Conservation (phyloP, 2,888 invertebrate species). For the Volucella inflata region DNA sequence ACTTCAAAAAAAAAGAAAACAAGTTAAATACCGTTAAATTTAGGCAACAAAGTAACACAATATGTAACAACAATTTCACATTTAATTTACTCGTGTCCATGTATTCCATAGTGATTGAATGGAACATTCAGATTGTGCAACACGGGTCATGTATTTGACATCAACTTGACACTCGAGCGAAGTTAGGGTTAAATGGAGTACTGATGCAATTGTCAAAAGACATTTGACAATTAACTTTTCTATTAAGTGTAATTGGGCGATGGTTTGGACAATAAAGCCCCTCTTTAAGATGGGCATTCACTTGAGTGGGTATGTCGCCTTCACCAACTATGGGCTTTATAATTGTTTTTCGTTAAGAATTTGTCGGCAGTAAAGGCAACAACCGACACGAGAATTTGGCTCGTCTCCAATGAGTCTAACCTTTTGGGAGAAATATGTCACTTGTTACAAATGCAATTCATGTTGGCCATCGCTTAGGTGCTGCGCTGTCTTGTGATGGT, state of each 20-base stretch:
- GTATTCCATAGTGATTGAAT: slow-evolving; percentile 24
- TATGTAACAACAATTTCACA: slow-evolving; percentile 1
- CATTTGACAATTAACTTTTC: slow-evolving; percentile 51
- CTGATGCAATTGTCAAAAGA: slow-evolving; percentile 40
- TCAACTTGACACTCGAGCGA: slow-evolving; percentile 23
- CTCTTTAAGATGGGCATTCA: slow-evolving; percentile 48
- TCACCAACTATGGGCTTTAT: slow-evolving; percentile 29
- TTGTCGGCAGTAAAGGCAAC: slow-evolving; percentile 29
- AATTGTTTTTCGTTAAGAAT: slow-evolving; percentile 65
- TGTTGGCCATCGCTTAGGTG: slow-evolving; percentile 29
- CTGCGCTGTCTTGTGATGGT: not conserved
- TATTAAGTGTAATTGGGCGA: slow-evolving; percentile 50
- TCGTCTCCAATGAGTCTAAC: slow-evolving; percentile 54
- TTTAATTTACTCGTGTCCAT: not conserved
- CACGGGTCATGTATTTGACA: slow-evolving; percentile 6
- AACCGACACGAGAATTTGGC: slow-evolving; percentile 44
- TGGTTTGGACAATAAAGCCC: slow-evolving; percentile 44
- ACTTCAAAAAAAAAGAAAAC: not conserved
- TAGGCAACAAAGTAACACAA: too few relatives aligned
- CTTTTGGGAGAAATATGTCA: slow-evolving; percentile 63
- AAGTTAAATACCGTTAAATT: slow-evolving; percentile 27
- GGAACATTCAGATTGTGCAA: slow-evolving; percentile 30
- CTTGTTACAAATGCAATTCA: slow-evolving; percentile 68
- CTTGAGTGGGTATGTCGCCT: slow-evolving; percentile 40
- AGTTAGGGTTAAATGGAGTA: slow-evolving; percentile 2